Evolutionary conservation across 2,113 vertebrate genomes (phyloP).

Genomic region (Aphelocoma coerulescens): DNA sequence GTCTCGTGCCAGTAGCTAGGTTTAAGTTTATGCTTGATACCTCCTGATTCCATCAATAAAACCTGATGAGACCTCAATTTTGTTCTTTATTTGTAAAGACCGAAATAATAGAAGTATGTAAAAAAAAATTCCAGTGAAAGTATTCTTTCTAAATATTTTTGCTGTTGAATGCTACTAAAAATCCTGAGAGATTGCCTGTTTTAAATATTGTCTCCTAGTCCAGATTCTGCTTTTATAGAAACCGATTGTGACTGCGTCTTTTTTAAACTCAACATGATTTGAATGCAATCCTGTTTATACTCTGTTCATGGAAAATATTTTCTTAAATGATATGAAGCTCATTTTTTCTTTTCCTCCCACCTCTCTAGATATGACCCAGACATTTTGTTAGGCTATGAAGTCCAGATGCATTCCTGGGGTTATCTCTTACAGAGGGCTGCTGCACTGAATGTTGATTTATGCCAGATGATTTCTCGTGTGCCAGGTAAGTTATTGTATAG

Average conservation of each 20-base stretch:
- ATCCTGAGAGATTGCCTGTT: background rate
- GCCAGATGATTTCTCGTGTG: conserved; percentile 92
- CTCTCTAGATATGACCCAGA: conserved; percentile 91
- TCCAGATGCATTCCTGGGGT: conserved; percentile 97
- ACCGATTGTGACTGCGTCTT: background rate
- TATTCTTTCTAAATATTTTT: background rate
- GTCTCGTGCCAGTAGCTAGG: background rate
- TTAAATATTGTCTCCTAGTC: background rate
- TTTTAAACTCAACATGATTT: background rate
- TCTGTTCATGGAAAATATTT: background rate
- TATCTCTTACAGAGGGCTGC: conserved; percentile 94
- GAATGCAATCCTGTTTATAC: background rate
- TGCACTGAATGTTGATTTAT: conserved; percentile 83
- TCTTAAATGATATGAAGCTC: background rate
- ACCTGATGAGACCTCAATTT: background rate
- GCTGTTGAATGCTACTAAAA: background rate
- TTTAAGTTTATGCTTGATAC: background rate
- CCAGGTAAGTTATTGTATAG: conserved; percentile 78
- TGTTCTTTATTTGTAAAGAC: background rate
- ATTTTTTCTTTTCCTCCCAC: background rate
- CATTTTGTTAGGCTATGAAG: conserved; percentile 95
- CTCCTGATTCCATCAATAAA: background rate
- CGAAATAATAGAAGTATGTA: background rate
- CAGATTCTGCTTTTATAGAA: background rate
- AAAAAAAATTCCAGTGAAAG: background rate